Base-by-base conservation (phyloP, 2,888 invertebrate species). In the Osmoderma eremita region DNA sequence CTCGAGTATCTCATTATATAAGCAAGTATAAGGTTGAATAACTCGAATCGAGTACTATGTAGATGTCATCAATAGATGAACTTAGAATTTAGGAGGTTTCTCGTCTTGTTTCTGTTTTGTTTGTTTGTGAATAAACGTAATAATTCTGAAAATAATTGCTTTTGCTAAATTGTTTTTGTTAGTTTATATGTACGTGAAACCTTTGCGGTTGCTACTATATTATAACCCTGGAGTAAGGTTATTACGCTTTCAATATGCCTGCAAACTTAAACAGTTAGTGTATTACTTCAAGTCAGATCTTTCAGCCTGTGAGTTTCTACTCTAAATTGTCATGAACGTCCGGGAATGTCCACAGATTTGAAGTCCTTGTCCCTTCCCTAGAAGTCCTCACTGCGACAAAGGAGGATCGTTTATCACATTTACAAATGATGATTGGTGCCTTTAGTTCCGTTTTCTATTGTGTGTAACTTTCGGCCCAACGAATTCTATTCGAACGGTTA, bases 381-480 rank as follows among this genome's bases (percentile, higher is more conserved):
- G 69, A 70, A 69, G n/a, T 73, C 74, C 71, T 72, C 73, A 73
- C 67, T 71, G 70, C 75, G 74, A 76, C 75, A 77, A 77, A 77
- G 72, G 74, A 70, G 70, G 69, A 74, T 76, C 77, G 76, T 77
- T 77, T 77, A 76, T 77, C 77, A 77, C 76, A 77, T 76, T 75
- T 77, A 75, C 75, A 75, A 75, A 76, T 75, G 75, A 74, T 70
- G 70, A 71, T 72, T 72, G 70, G 67, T 68, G 67, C 10, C 69
- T 70, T 70, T 70, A 71, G 70, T 72, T 72, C 68, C 70, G 67
- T 68, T 69, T 68, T 71, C 48, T 3, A 58, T 73, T 72, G 70
- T 73, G 67, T 63, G 68, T 65, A 68, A 68, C 63, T 67, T 63
- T 64, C 20, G 39, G 24, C 36, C 39, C 51, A 63, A 50, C 41